Conservation (phyloP, 2,797 vertebrate species). For the Psittacula derbiana region DNA sequence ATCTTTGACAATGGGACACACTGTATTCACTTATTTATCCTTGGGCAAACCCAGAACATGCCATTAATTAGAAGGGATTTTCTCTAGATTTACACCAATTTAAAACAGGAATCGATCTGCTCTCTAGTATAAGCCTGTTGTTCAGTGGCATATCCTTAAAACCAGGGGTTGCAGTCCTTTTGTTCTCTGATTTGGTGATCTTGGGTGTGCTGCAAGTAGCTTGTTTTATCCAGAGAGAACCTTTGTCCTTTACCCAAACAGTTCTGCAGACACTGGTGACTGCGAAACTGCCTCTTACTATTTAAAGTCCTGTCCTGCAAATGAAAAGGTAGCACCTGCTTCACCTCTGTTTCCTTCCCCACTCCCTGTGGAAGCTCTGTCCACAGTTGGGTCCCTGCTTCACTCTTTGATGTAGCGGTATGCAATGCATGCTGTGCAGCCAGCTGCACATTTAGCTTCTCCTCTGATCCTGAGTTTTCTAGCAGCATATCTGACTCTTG, state of each 20-base stretch:
- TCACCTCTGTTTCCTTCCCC: background rate
- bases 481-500: background rate
- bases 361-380: constrained; percentile 30
- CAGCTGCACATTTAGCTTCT: background rate
- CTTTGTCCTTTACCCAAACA: background rate
- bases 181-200: background rate
- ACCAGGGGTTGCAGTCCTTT: background rate
- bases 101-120: background rate
- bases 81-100: background rate
- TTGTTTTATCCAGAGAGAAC: background rate
- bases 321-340: background rate
- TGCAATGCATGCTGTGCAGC: background rate
- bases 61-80: background rate
- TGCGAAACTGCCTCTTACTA: background rate
- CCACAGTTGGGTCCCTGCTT: background rate
- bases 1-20: background rate
- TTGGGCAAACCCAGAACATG: background rate
- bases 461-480: constrained; percentile 23
- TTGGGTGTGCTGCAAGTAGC: background rate
- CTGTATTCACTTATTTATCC: background rate
- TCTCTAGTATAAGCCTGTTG: background rate
- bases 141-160: background rate
- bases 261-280: background rate
- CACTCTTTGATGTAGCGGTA: background rate
- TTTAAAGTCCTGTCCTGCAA: constrained; percentile 25